phyloP scores from a whole-genome alignment of 2,797 vertebrate genomes.

The Pterois miles region DNA sequence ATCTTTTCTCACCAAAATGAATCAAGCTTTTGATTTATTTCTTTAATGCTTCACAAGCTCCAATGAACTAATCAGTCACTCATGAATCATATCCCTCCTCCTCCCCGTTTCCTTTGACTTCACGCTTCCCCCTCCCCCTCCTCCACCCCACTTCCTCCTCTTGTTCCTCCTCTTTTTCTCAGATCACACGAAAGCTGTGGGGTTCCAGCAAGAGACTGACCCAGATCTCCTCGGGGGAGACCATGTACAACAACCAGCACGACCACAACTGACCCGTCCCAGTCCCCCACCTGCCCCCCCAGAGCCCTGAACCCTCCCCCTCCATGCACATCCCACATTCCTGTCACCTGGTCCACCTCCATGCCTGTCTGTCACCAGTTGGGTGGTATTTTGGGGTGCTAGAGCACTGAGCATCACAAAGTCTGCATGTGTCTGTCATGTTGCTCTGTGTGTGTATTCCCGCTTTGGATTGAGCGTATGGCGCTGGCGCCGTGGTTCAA shows the following conservation, averaged over 20 bases:
- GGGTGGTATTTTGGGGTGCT: background rate
- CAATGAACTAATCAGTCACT: conserved; percentile 59
- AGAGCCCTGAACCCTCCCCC: conserved; percentile 29
- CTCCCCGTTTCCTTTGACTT: conserved; percentile 22
- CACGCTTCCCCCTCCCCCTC: background rate
- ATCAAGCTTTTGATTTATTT: conserved; percentile 45
- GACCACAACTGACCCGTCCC: conserved; percentile 78
- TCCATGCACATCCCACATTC: conserved; percentile 51
- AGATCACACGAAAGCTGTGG: conserved; percentile 97
- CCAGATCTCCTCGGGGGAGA: conserved; percentile 96
- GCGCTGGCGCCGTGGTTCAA: conserved; percentile 73
- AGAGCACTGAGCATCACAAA: background rate
- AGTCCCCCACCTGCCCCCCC: background rate
- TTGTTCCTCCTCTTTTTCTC: conserved; percentile 82
- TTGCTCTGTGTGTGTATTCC: conserved; percentile 15
- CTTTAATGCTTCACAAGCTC: conserved; percentile 37
- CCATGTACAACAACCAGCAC: conserved; percentile 90
- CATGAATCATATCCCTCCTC: conserved; percentile 74
- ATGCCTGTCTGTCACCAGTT: conserved; percentile 69
- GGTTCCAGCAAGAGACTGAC: conserved; percentile 94
- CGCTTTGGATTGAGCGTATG: conserved; percentile 31
- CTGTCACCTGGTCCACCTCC: conserved; percentile 58
- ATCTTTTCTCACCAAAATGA: conserved; percentile 50
- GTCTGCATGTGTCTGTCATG: background rate
- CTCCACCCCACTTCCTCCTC: conserved; percentile 48